These are phyloP conservation scores for Brienomyrus longianalis DNA, from an alignment of 2,113 vertebrate genomes.

Conservation along the genomic window DNA sequence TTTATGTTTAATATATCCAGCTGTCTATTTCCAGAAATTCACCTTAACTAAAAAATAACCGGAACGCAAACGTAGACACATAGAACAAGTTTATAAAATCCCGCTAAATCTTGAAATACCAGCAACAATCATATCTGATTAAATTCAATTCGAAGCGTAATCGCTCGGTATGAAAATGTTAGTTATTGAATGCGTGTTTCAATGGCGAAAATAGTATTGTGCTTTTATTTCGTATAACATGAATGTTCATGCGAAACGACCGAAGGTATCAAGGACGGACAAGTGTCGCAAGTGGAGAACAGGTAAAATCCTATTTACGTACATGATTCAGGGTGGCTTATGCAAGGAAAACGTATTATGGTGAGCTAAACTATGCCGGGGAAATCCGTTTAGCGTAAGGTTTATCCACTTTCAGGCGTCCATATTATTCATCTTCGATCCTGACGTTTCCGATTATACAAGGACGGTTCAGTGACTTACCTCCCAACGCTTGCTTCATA, in stretches of 20 bases:
- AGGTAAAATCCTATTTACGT: neutral
- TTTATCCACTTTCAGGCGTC: neutral
- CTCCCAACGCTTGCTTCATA: conserved; percentile 90
- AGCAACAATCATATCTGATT: neutral
- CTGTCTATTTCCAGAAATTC: neutral
- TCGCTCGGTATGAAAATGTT: neutral
- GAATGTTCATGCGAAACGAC: neutral
- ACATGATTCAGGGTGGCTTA: neutral
- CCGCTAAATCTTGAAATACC: neutral
- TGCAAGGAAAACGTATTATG: neutral
- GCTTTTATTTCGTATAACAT: neutral
- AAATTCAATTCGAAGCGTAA: neutral
- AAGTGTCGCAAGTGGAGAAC: neutral
- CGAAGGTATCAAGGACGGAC: neutral
- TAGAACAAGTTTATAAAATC: neutral
- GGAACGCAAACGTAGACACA: neutral
- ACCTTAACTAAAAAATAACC: neutral
- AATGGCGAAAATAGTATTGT: neutral
- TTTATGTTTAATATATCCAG: neutral
- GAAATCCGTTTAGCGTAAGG: neutral
- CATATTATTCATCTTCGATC: neutral
- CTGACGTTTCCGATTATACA: neutral
- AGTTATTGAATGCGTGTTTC: neutral
- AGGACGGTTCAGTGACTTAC: conserved; percentile 56
- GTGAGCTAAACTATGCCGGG: neutral